A percentile compares a stretch with the other conserved stretches of the same genome.
These are phyloP conservation scores for Casuarius casuarius DNA, from an alignment of 2,113 vertebrate species.

Conservation along the genomic window DNA sequence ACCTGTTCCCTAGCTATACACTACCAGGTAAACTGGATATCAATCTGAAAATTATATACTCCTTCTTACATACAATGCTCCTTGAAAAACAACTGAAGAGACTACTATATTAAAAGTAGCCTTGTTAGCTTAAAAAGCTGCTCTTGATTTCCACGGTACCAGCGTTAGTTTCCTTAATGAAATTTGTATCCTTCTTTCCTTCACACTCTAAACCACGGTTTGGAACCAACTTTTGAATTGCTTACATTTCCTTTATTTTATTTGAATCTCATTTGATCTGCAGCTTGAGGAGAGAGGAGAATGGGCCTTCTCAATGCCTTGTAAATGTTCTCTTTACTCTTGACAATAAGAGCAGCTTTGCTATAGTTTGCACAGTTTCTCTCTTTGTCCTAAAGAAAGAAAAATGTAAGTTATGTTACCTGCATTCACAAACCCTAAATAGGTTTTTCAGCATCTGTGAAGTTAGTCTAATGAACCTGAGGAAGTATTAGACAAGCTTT, in stretches of 20 bases:
- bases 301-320: background rate
- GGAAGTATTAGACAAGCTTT: background rate
- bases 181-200: background rate
- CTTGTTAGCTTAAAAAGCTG: background rate
- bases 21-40: background rate
- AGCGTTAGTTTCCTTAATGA: background rate
- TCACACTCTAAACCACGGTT: background rate
- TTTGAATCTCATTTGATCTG: constrained; percentile 6
- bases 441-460: background rate
- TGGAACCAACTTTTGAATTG: background rate
- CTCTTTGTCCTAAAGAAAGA: constrained; percentile 24
- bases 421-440: background rate
- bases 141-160: background rate
- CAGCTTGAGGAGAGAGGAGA: background rate
- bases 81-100: background rate
- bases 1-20: background rate
- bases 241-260: constrained; percentile 26
- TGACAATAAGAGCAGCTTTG: constrained; percentile 11
- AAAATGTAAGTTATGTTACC: background rate
- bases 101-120: background rate
- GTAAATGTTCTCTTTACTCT: background rate
- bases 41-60: background rate
- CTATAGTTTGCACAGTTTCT: background rate
- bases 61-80: background rate
- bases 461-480: background rate